Evolutionary conservation across 2,113 vertebrate genomes (phyloP).

Genomic region (Chionodraco myersi): DNA sequence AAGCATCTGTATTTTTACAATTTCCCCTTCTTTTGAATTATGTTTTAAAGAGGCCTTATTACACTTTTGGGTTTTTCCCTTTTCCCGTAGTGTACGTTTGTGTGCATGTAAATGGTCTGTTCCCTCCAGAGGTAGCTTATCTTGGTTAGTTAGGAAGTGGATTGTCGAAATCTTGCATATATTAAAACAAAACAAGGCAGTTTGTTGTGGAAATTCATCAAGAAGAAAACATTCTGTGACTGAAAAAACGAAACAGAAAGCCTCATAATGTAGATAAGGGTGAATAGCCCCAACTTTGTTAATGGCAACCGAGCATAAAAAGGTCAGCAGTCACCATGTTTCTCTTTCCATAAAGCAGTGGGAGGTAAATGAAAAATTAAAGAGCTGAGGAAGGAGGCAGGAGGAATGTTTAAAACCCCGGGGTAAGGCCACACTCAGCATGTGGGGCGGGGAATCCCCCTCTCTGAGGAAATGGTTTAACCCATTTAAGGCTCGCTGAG

Average conservation of each 20-base stretch:
- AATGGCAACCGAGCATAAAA: neutral
- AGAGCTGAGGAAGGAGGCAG: neutral
- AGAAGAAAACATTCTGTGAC: neutral
- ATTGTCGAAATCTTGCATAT: neutral
- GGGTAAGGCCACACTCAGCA: conserved; percentile 51
- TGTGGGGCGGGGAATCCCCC: conserved; percentile 68
- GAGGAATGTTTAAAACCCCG: conserved; percentile 2
- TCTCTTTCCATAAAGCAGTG: conserved; percentile 34
- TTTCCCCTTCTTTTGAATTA: neutral
- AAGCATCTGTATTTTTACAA: conserved; percentile 5
- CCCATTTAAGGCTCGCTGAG: conserved; percentile 53
- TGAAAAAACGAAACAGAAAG: neutral
- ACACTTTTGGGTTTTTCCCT: too few relatives aligned
- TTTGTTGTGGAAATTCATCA: neutral
- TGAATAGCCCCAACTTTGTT: neutral
- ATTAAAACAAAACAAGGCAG: neutral
- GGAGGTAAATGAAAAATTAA: conserved; percentile 16
- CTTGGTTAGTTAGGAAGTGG: neutral
- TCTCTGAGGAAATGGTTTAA: conserved; percentile 69
- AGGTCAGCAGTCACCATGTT: conserved; percentile 3
- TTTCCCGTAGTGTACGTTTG: too few relatives aligned
- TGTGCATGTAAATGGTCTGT: too few relatives aligned
- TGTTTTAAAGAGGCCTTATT: neutral
- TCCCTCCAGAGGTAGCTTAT: too few relatives aligned
- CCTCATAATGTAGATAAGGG: too few relatives aligned